Evolutionary conservation across 2,888 invertebrate genomes (phyloP).

Genomic region (Meandrusa payeni): DNA sequence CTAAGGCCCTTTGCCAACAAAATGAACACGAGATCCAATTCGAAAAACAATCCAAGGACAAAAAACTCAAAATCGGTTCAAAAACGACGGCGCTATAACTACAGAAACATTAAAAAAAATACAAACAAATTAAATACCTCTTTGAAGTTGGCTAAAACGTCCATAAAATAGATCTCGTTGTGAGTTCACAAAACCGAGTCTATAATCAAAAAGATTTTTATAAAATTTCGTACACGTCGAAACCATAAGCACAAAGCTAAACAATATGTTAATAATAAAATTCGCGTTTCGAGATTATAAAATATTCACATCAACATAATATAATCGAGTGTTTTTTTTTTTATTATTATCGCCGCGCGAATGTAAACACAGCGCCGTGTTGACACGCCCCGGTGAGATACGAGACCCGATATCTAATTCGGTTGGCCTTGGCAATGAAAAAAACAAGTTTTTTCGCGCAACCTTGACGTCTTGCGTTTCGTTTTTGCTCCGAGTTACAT

Average conservation of each 20-base stretch:
- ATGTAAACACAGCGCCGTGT: slow-evolving; percentile 66
- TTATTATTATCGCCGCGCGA: slow-evolving; percentile 53
- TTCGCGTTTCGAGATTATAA: slow-evolving; percentile 26
- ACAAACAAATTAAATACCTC: no score
- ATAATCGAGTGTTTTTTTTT: slow-evolving; percentile 49
- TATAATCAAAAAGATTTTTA: no score
- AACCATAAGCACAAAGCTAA: slow-evolving; percentile 3
- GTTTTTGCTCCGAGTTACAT: slow-evolving; percentile 47
- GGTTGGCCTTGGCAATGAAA: slow-evolving; percentile 78
- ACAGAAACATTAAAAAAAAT: no score
- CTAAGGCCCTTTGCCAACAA: no score
- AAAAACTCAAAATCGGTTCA: no score
- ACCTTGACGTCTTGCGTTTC: slow-evolving; percentile 54
- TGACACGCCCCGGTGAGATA: slow-evolving; percentile 66
- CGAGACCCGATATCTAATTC: slow-evolving; percentile 69
- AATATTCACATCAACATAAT: slow-evolving; percentile 32
- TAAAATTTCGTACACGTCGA: slow-evolving; percentile 7
- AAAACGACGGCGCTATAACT: no score
- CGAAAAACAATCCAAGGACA: no score
- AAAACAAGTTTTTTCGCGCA: slow-evolving; percentile 58
- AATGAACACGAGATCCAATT: no score
- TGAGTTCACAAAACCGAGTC: no score
- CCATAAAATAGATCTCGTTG: no score
- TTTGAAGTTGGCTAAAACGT: no score
- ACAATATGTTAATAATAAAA: slow-evolving; percentile 23